Evolutionary conservation across 2,113 vertebrate species (phyloP), one percentile per base, ranked within the genome.

Genomic region (Australoheros scitulus): DNA sequence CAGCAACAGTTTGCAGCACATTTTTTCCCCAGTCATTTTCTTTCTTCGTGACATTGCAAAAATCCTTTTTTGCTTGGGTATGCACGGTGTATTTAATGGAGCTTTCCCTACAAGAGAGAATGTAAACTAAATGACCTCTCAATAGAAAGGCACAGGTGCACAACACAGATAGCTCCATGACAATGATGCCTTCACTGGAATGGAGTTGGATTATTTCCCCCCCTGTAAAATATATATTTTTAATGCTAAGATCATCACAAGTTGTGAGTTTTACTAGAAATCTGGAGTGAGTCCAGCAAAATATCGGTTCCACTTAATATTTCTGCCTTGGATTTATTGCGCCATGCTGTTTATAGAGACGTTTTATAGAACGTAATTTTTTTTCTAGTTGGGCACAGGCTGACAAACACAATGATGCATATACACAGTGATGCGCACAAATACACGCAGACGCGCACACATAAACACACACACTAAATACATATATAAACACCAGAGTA

Each of bases 281-380:
- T 88, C 77, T 91, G 83, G 87, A 89, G 68, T 68, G 74, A 77
- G 29, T 89, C 84, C 89, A 91, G 80, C 70, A 76, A 92, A 92
- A 91, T 85, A 87, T 88, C 87, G 85, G 64, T 92, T 80, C 80
- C 82, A 88, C 89, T 90, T 90, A 87, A 91, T 90, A 87, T 92
- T 90, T 89, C 88, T 84, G 72, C 78, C 59, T 61, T 81, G 80
- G 76, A 86, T 91, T 92, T 86, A 90, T 90, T 88, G 84, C 85
- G 80, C 55, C 32, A 76, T 78, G 68, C 70, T 8, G 13, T 92
- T 93, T 90, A 89, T 92, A 63, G 85, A 81, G 79, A 83, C 26
- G 11, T 83, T 92, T 91, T 89, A 90, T 89, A 65, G 84, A 82
- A 87, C n/a, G n/a, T 80, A 47, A 55, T 89, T 81, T 91, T 79